Evolutionary conservation across 35 echinoderm and acorn worm species (phyloP).

Genomic region (Ophioderma brevispina): DNA sequence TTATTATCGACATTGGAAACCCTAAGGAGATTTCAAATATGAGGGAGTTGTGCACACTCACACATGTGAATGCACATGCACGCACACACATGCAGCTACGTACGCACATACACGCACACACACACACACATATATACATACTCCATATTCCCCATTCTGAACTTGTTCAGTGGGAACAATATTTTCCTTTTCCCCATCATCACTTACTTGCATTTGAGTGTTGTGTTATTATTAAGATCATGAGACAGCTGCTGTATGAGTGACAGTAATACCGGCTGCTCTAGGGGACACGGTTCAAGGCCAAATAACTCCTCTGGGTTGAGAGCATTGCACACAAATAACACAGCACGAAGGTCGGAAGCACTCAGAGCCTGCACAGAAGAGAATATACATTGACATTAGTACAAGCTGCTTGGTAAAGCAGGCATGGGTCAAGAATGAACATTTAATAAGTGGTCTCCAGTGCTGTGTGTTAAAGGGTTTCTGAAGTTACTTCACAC

Average conservation of each 20-base stretch:
- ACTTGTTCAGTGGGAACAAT: no score
- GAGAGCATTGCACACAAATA: constrained; percentile 78
- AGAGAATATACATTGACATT: no score
- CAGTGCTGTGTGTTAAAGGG: no score
- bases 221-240: constrained; percentile 77
- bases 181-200: neutral
- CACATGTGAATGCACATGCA: no score
- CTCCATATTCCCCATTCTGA: no score
- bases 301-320: constrained; percentile 70
- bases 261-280: constrained; percentile 92
- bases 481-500: no score
- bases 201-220: constrained; percentile 77
- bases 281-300: constrained; percentile 63
- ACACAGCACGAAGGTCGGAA: constrained; percentile 77
- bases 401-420: no score
- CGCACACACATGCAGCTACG: neutral
- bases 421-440: no score
- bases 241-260: constrained; percentile 93
- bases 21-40: no score
- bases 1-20: no score
- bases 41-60: no score
- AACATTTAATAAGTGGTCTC: no score
- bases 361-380: constrained; percentile 84
- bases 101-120: neutral
- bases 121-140: neutral